A percentile compares a stretch with the other conserved stretches of the same genome.
Conservation (phyloP, 2,113 vertebrate genomes). For the Clarias magur region DNA sequence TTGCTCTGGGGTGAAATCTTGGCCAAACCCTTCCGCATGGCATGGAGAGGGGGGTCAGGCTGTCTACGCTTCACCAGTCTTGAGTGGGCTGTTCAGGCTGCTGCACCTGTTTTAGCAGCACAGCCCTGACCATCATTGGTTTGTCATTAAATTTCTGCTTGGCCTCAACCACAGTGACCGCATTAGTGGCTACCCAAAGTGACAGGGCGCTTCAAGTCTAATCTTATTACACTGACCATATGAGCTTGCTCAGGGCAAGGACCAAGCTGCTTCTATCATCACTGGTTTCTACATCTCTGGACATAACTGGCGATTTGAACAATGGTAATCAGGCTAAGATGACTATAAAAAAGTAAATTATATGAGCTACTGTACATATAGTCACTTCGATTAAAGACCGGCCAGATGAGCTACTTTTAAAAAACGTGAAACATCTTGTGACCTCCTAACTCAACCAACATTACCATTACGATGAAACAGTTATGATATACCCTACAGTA, state of each 20-base stretch:
- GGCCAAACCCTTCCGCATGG: neutral
- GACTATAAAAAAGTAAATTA: too few species aligned
- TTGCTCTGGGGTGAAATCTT: slow-evolving; percentile 10
- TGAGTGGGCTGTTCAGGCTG: slow-evolving; percentile 51
- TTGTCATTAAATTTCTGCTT: slow-evolving; percentile 60
- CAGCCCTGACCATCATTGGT: slow-evolving; percentile 40
- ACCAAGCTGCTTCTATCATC: slow-evolving; percentile 49
- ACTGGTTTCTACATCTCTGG: slow-evolving; percentile 31
- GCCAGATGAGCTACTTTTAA: neutral
- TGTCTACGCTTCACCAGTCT: slow-evolving; percentile 55
- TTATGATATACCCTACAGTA: neutral
- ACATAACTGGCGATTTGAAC: neutral
- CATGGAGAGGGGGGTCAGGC: neutral
- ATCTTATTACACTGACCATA: slow-evolving; percentile 68
- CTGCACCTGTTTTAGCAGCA: slow-evolving; percentile 60
- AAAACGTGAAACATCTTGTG: neutral
- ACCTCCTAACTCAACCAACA: neutral
- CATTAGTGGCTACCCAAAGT: slow-evolving; percentile 60
- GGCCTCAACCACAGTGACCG: slow-evolving; percentile 38
- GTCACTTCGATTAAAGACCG: neutral
- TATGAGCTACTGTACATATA: too few species aligned
- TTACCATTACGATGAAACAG: neutral
- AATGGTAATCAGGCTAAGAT: neutral
- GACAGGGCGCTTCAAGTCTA: slow-evolving; percentile 68
- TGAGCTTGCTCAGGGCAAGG: slow-evolving; percentile 59